A percentile compares a stretch with the other conserved stretches of the same genome.
phyloP scores from a whole-genome alignment of 2,888 invertebrate species.

The Patella depressa region DNA sequence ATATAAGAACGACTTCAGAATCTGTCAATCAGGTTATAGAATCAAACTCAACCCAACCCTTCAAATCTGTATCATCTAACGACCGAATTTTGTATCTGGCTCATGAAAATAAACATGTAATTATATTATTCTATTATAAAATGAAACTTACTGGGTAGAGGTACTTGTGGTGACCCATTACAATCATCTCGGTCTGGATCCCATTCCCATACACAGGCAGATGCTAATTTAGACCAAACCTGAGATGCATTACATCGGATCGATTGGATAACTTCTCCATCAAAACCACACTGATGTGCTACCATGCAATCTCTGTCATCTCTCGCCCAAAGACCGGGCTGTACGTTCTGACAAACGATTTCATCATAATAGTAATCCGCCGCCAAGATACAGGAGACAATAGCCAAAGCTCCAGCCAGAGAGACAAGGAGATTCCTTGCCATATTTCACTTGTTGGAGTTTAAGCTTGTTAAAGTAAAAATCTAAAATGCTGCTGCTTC shows the following conservation, averaged over 20 bases:
- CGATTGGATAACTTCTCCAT: constrained; percentile 43
- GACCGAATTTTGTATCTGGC: too few species aligned
- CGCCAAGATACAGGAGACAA: constrained; percentile 16
- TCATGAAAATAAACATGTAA: too few species aligned
- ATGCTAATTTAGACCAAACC: constrained; percentile 48
- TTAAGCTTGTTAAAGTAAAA: not conserved
- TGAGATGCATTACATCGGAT: constrained; percentile 46
- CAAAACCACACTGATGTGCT: constrained; percentile 51
- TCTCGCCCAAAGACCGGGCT: constrained; percentile 39
- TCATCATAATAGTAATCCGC: constrained; percentile 21
- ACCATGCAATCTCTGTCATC: constrained; percentile 44
- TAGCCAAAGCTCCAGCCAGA: constrained; percentile 1
- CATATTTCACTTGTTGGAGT: not conserved
- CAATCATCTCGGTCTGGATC: constrained; percentile 52
- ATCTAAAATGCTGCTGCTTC: constrained; percentile 3
- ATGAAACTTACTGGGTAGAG: constrained; percentile 37
- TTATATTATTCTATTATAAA: not conserved
- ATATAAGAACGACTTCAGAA: too few species aligned
- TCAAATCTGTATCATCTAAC: too few species aligned
- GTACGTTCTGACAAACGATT: constrained; percentile 24
- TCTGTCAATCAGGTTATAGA: too few species aligned
- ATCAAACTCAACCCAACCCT: too few species aligned
- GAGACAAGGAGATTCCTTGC: constrained; percentile 2
- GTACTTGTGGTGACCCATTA: constrained; percentile 42
- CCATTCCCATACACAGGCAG: constrained; percentile 50